These are phyloP conservation scores for Cydia strobilella DNA, from an alignment of 1,140 invertebrate genomes.

Conservation along the genomic window DNA sequence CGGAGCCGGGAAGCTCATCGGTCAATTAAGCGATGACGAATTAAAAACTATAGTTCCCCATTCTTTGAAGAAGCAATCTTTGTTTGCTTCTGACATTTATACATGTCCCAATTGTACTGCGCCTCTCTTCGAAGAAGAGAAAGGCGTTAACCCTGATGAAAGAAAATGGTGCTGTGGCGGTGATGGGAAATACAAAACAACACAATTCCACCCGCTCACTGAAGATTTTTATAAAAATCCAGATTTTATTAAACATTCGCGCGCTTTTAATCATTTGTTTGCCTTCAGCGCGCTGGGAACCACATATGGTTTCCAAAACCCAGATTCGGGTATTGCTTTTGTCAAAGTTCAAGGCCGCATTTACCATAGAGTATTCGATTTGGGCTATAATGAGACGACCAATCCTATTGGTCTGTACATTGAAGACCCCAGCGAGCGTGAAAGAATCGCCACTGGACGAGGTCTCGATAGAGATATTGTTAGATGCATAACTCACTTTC, in stretches of 20 bases:
- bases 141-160: background rate
- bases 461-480: too few relatives aligned
- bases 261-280: too few relatives aligned
- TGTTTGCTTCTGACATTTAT: background rate
- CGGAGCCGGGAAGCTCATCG: background rate
- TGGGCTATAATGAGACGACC: too few relatives aligned
- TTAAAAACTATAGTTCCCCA: background rate
- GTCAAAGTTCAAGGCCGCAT: background rate
- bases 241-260: too few relatives aligned
- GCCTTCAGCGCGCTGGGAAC: background rate
- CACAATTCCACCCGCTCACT: slow-evolving; percentile 2
- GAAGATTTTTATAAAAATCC: background rate
- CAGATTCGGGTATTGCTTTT: background rate
- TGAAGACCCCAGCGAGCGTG: too few relatives aligned
- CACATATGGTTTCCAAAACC: background rate
- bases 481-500: too few relatives aligned
- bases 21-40: too few relatives aligned
- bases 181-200: background rate
- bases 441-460: too few relatives aligned
- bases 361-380: background rate
- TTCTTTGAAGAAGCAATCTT: background rate
- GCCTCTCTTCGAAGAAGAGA: background rate
- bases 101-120: background rate
- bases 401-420: too few relatives aligned
- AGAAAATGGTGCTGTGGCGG: background rate